Evolutionary conservation across 2,888 invertebrate genomes (phyloP).

Genomic region (Bugulina stolonifera): DNA sequence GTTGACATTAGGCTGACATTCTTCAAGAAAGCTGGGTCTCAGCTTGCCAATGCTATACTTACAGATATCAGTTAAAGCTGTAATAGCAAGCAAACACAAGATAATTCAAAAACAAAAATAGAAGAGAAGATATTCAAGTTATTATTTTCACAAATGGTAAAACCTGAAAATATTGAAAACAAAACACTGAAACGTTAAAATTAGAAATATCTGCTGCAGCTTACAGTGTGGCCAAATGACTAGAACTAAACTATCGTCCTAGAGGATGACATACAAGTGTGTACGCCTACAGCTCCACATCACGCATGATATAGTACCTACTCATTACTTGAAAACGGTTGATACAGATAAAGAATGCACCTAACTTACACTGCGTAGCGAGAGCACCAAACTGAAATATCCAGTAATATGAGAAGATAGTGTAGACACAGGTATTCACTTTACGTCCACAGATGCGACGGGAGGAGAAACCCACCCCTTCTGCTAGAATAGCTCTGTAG

Average conservation of each 20-base stretch:
- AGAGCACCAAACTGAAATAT: neutral
- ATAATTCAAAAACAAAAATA: neutral
- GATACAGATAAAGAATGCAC: neutral
- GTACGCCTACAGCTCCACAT: neutral
- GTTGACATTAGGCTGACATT: conserved; percentile 67
- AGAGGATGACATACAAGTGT: neutral
- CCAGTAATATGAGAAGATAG: neutral
- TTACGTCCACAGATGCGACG: neutral
- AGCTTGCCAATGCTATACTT: conserved; percentile 89
- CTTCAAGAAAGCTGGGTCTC: conserved; percentile 85
- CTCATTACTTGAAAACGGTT: no score
- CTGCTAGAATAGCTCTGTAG: neutral
- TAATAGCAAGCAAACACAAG: neutral
- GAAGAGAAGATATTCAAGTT: no score
- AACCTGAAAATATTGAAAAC: neutral
- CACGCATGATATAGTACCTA: neutral
- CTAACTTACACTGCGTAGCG: neutral
- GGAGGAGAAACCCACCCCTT: neutral
- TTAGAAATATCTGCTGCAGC: no score
- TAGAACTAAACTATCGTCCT: no score
- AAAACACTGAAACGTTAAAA: neutral
- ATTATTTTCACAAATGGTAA: neutral
- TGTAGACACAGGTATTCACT: neutral
- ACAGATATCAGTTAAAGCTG: conserved; percentile 78
- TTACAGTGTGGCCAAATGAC: no score